phyloP scores from a whole-genome alignment of 1,140 invertebrate genomes.

The Dryas iulia region DNA sequence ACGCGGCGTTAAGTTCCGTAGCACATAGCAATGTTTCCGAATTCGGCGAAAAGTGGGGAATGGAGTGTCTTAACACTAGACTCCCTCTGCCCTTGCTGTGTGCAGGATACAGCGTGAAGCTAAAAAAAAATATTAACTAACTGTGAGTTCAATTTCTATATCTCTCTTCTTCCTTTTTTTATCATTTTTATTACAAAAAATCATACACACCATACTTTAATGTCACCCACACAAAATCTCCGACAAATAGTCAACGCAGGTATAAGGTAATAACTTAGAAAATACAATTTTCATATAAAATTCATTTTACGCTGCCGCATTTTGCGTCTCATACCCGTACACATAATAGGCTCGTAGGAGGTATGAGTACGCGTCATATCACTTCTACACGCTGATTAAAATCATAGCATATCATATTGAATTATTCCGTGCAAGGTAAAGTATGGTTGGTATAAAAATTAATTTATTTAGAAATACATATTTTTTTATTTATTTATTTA shows the following conservation, averaged over 20 bases:
- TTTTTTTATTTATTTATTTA: neutral
- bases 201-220: no score
- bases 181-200: no score
- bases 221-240: neutral
- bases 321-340: no score
- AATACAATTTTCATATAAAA: neutral
- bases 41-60: no score
- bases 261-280: neutral
- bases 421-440: neutral
- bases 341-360: neutral
- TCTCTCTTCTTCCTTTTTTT: no score
- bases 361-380: conserved; percentile 5
- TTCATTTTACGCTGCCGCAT: neutral
- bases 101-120: no score
- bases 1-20: no score
- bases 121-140: no score
- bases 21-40: no score
- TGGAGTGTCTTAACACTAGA: no score
- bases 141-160: no score
- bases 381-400: conserved; percentile 13
- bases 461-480: neutral
- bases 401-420: conserved; percentile 8
- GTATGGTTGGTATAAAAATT: conserved; percentile 3
- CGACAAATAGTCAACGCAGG: neutral
- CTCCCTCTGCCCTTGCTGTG: no score